phyloP scores from a whole-genome alignment of 2,113 vertebrate species.

The Piliocolobus tephrosceles region DNA sequence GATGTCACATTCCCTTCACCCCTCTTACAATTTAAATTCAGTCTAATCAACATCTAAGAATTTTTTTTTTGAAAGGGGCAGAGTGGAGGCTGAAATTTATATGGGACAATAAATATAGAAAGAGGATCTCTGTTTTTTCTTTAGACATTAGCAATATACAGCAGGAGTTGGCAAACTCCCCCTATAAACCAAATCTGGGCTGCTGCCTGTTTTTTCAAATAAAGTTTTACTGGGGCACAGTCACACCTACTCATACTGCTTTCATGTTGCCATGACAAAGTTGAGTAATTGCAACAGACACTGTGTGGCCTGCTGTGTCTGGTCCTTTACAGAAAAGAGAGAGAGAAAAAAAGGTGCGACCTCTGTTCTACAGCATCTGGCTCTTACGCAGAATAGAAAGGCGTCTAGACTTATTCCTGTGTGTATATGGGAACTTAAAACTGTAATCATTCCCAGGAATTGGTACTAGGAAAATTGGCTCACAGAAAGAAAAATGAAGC shows the following conservation, averaged over 20 bases:
- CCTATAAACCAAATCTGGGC: background rate
- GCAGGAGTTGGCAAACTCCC: background rate
- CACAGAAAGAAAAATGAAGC: background rate
- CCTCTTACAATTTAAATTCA: constrained; percentile 18
- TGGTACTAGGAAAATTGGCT: background rate
- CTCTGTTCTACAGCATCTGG: background rate
- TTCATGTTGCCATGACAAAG: background rate
- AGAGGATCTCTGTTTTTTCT: background rate
- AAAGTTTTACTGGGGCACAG: constrained; percentile 37
- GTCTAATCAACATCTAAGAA: background rate
- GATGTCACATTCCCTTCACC: background rate
- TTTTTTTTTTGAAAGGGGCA: background rate
- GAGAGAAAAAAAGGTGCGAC: background rate
- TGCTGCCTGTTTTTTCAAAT: background rate
- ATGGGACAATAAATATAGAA: background rate
- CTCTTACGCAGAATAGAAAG: background rate
- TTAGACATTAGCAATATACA: background rate
- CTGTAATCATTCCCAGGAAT: background rate
- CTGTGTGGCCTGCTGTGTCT: background rate
- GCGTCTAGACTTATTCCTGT: background rate
- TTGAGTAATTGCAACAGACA: background rate
- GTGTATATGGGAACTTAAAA: background rate
- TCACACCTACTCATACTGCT: background rate
- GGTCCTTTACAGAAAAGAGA: background rate
- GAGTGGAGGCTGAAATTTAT: constrained; percentile 12